A percentile compares a stretch with the other conserved stretches of the same genome.
phyloP scores from a whole-genome alignment of 2,113 vertebrate species.

The Columba janthina region DNA sequence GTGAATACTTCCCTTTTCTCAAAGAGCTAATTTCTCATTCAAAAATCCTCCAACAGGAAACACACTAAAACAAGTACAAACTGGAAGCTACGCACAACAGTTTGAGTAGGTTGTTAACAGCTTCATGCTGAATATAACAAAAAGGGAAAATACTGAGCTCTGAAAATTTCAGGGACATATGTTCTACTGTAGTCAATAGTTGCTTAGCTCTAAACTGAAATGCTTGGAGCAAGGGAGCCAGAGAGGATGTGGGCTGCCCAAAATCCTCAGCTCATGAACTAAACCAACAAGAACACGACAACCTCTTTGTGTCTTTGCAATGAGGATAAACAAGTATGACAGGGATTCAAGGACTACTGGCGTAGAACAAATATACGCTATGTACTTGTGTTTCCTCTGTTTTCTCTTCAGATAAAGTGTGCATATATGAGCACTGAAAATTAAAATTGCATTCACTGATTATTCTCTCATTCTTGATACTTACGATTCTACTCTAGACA shows the following conservation, averaged over 20 bases:
- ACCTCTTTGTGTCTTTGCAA: background rate
- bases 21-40: background rate
- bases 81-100: background rate
- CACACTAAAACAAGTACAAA: background rate
- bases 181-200: background rate
- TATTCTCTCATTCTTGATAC: background rate
- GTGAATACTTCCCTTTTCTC: background rate
- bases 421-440: background rate
- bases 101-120: background rate
- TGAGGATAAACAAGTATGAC: background rate
- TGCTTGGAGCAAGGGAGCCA: background rate
- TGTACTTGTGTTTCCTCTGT: background rate
- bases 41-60: background rate
- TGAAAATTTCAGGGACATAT: background rate
- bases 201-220: background rate
- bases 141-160: background rate
- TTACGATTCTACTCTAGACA: background rate
- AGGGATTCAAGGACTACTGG: background rate
- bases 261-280: background rate
- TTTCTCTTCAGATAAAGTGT: background rate
- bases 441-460: background rate
- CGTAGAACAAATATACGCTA: background rate
- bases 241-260: background rate
- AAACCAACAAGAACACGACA: background rate
- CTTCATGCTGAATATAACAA: background rate